Percentiles rank a stretch among this genome's conserved stretches.
Evolutionary conservation across 2,113 vertebrate genomes (phyloP).

Genomic region (Neodon shergylaensis): DNA sequence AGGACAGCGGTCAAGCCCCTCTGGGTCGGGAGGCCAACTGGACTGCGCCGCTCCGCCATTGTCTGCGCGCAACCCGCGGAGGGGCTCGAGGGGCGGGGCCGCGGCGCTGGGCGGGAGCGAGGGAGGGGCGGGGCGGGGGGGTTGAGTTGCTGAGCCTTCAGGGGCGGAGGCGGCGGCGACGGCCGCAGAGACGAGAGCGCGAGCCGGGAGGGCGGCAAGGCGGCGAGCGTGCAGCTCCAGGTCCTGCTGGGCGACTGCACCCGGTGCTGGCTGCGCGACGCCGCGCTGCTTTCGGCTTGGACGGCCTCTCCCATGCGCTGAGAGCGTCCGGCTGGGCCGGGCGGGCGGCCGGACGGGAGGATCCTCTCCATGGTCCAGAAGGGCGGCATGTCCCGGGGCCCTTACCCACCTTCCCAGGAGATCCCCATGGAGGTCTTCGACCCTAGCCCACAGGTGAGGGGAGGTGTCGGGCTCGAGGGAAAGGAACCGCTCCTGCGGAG

Average conservation of each 20-base stretch:
- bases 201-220: conserved; percentile 41
- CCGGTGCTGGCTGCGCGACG: conserved; percentile 43
- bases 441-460: conserved; percentile 93
- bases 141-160: conserved; percentile 73
- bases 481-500: not conserved
- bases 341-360: conserved; percentile 70
- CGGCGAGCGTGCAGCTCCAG: conserved; percentile 36
- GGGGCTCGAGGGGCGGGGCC: conserved; percentile 77
- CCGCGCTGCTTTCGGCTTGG: conserved; percentile 60
- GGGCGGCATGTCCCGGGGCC: conserved; percentile 97
- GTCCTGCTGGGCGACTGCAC: conserved; percentile 56
- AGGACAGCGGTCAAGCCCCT: not conserved
- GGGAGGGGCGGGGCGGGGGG: conserved; percentile 50
- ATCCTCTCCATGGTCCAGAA: conserved; percentile 94
- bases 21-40: not conserved
- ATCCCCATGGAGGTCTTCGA: conserved; percentile 99
- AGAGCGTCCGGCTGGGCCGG: conserved; percentile 75
- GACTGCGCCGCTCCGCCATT: not conserved
- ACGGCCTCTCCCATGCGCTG: conserved; percentile 66
- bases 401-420: conserved; percentile 97
- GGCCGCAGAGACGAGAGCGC: not conserved
- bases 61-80: conserved; percentile 43
- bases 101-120: conserved; percentile 54
- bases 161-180: conserved; percentile 53
- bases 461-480: conserved; percentile 32